phyloP scores from a whole-genome alignment of 2,888 invertebrate genomes.

The Microplitis manilae region DNA sequence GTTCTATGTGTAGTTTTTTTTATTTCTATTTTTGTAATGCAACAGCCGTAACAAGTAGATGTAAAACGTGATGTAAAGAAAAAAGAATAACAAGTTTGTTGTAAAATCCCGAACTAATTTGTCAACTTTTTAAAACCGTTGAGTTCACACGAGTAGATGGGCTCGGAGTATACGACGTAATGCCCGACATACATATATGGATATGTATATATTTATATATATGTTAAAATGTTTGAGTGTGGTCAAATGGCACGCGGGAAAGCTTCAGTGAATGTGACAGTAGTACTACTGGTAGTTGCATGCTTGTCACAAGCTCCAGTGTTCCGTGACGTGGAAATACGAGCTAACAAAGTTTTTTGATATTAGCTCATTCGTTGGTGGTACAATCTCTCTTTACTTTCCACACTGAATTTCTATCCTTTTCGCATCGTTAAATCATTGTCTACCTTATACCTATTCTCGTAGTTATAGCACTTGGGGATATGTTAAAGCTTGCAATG shows the following conservation, averaged over 20 bases:
- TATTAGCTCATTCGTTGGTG: slow-evolving; percentile 36
- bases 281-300: not conserved
- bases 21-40: too few relatives aligned
- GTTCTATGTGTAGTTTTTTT: too few relatives aligned
- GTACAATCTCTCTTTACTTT: slow-evolving; percentile 7
- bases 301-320: not conserved
- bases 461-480: not conserved
- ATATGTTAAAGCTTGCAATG: too few relatives aligned
- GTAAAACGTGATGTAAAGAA: too few relatives aligned
- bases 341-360: slow-evolving; percentile 41
- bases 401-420: not conserved
- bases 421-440: slow-evolving; percentile 39
- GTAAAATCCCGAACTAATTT: slow-evolving; percentile 36
- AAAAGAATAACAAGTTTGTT: slow-evolving; percentile 5
- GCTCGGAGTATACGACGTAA: too few relatives aligned
- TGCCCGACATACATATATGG: too few relatives aligned
- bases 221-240: too few relatives aligned
- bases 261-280: not conserved
- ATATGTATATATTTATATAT: too few relatives aligned
- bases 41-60: too few relatives aligned
- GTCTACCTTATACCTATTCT: not conserved
- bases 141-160: not conserved
- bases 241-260: not conserved
- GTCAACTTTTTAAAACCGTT: slow-evolving; percentile 37
- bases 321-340: slow-evolving; percentile 31